A percentile compares a stretch with the other conserved stretches of the same genome.
phyloP scores from a whole-genome alignment of 2,888 invertebrate species.

The Tanypteryx hageni region DNA sequence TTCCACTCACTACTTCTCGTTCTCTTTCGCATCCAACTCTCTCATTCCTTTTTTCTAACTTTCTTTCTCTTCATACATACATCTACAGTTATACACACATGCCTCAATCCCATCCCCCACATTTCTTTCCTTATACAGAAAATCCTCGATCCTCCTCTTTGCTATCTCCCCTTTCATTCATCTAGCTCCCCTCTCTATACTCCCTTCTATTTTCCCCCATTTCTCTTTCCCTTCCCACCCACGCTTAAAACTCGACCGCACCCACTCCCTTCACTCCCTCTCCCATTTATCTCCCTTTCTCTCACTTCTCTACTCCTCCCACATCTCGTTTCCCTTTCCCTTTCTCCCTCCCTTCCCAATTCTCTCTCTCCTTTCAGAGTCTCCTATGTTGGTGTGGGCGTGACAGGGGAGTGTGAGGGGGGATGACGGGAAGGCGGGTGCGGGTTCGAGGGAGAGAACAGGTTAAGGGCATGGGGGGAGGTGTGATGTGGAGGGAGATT shows the following conservation, averaged over 20 bases:
- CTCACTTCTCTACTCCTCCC: too few relatives aligned
- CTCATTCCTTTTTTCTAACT: constrained; percentile 14
- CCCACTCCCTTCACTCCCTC: background rate
- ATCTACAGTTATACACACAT: constrained; percentile 51
- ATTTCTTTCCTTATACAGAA: background rate
- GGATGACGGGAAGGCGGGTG: background rate
- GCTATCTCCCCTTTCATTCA: constrained; percentile 39
- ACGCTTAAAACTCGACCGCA: background rate
- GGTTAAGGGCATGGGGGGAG: background rate
- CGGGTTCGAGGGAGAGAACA: background rate
- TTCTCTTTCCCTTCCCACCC: background rate
- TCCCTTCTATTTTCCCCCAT: background rate
- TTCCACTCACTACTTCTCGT: background rate
- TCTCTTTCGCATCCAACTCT: background rate
- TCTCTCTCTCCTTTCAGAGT: background rate
- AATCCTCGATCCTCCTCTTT: background rate
- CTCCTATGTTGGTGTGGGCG: background rate
- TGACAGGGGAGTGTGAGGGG: background rate
- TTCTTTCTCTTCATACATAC: constrained; percentile 16
- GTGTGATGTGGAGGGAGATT: background rate
- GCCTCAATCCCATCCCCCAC: constrained; percentile 9
- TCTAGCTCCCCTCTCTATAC: constrained; percentile 62
- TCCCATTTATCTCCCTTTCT: too few relatives aligned
- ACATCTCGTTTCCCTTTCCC: too few relatives aligned
- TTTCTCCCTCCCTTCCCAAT: background rate